These are phyloP conservation scores for Drosophila nikananu DNA, from an alignment of 1,140 invertebrate species.

Conservation along the genomic window DNA sequence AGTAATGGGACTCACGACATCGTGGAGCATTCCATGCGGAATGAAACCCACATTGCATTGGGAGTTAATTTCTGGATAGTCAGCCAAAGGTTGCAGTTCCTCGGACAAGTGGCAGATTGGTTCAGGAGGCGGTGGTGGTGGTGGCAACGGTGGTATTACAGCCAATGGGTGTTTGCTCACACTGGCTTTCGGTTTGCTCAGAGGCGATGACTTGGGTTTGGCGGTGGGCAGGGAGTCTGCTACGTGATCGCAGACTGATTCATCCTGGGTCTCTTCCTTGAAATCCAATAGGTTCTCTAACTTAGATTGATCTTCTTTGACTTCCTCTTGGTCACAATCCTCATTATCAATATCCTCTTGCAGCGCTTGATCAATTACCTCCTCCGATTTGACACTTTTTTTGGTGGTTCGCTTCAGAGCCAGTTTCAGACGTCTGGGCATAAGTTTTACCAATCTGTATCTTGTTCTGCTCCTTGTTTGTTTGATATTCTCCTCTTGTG, in stretches of 20 bases:
- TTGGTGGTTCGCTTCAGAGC: neutral
- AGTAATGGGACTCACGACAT: slow-evolving; percentile 64
- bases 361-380: neutral
- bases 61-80: neutral
- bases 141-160: slow-evolving; percentile 61
- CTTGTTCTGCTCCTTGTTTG: slow-evolving; percentile 18
- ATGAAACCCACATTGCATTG: slow-evolving; percentile 28
- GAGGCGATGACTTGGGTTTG: slow-evolving; percentile 18
- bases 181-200: slow-evolving; percentile 19
- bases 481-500: slow-evolving; percentile 7
- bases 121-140: slow-evolving; percentile 61
- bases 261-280: neutral
- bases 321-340: neutral
- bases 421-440: slow-evolving; percentile 27
- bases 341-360: slow-evolving; percentile 7
- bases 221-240: neutral
- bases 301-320: neutral
- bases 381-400: neutral
- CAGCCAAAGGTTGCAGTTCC: slow-evolving; percentile 16
- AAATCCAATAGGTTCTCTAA: neutral
- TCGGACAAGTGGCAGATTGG: slow-evolving; percentile 43
- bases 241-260: neutral
- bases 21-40: slow-evolving; percentile 51
- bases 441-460: slow-evolving; percentile 13
- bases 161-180: slow-evolving; percentile 37